A percentile compares a stretch with the other conserved stretches of the same genome.
These are phyloP conservation scores for Bubo blakistoni DNA, from an alignment of 2,113 vertebrate genomes.

Conservation along the genomic window DNA sequence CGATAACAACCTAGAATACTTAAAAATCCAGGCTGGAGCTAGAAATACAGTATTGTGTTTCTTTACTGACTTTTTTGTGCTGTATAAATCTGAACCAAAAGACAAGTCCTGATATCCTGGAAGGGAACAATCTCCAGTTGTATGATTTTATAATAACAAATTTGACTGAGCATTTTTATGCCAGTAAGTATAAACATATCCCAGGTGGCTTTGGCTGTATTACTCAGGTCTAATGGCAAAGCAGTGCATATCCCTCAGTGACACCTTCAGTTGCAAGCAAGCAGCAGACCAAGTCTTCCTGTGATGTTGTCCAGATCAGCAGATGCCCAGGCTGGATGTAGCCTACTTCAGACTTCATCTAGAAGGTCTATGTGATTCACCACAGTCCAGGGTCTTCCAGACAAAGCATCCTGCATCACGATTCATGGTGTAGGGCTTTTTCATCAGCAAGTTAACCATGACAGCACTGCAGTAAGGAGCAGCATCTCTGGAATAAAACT, in stretches of 20 bases:
- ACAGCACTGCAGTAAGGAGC: not conserved
- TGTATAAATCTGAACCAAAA: not conserved
- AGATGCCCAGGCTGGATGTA: not conserved
- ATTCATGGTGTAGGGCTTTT: not conserved
- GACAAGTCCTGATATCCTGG: not conserved
- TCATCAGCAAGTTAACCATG: not conserved
- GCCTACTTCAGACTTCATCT: not conserved
- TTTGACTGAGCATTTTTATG: not conserved
- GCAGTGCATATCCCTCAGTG: not conserved
- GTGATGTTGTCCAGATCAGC: not conserved
- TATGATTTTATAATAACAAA: not conserved
- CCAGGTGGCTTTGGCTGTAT: not conserved
- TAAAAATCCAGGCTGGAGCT: not conserved
- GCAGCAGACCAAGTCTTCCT: not conserved
- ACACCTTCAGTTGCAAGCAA: not conserved
- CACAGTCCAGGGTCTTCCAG: not conserved
- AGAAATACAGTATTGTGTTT: not conserved
- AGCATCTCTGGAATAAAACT: not conserved
- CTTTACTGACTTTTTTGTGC: not conserved
- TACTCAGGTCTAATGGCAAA: not conserved
- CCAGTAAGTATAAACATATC: not conserved
- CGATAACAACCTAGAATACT: not conserved
- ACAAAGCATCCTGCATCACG: not conserved
- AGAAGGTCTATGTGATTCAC: not conserved
- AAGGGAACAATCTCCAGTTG: not conserved